Evolutionary conservation across 2,797 vertebrate genomes (phyloP).

Genomic region (Myotis planiceps): DNA sequence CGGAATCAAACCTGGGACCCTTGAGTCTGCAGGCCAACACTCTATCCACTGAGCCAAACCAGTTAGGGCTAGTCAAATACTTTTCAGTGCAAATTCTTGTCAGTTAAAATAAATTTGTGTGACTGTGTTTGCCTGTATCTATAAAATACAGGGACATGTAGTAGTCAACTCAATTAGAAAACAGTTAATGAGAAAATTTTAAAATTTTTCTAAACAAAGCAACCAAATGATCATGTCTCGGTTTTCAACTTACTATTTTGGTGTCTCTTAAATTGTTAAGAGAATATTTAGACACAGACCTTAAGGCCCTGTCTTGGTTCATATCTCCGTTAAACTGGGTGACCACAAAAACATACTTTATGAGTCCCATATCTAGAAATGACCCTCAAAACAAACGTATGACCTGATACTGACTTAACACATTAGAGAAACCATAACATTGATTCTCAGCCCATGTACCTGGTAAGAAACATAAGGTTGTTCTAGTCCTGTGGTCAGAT

Average conservation of each 20-base stretch:
- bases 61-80: background rate
- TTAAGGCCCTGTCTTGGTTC: background rate
- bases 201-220: background rate
- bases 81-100: background rate
- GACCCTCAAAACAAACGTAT: background rate
- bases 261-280: background rate
- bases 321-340: background rate
- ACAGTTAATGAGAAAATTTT: constrained; percentile 5
- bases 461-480: constrained; percentile 1
- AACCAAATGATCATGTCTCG: background rate
- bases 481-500: background rate
- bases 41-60: no score
- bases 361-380: background rate
- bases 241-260: background rate
- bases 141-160: background rate
- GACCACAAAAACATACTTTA: background rate
- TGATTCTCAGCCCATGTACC: background rate
- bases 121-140: background rate
- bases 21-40: no score
- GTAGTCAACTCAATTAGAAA: background rate
- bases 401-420: background rate
- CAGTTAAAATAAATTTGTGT: background rate
- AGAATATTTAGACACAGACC: background rate
- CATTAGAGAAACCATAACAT: background rate
- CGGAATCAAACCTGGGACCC: no score